Evolutionary conservation across 1,140 invertebrate genomes (phyloP).

Genomic region (Chironomus striatipennis): DNA sequence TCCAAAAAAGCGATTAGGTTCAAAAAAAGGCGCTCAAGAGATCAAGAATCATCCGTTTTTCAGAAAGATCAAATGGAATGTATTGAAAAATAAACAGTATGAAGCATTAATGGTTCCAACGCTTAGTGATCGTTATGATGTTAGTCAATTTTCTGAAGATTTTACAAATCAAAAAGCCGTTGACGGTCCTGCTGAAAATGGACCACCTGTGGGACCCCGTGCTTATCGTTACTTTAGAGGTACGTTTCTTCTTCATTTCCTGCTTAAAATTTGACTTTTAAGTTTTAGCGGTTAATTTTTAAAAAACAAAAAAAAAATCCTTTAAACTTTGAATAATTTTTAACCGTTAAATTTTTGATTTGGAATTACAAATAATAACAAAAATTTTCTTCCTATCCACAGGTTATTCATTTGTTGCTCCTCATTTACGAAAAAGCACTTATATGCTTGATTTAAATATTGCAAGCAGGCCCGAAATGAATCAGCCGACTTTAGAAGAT

Average conservation of each 20-base stretch:
- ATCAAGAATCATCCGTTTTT: constrained; percentile 84
- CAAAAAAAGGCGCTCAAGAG: constrained; percentile 64
- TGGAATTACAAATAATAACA: too few species aligned
- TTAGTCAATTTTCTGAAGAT: constrained; percentile 93
- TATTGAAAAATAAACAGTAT: constrained; percentile 61
- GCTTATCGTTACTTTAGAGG: constrained; percentile 81
- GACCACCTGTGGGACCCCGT: constrained; percentile 59
- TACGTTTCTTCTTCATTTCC: constrained; percentile 33
- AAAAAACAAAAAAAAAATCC: too few species aligned
- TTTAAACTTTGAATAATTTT: too few species aligned
- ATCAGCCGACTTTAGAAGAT: not conserved
- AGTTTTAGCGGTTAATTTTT: constrained; percentile 24
- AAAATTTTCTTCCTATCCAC: not conserved
- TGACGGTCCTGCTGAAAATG: constrained; percentile 73
- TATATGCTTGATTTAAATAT: not conserved
- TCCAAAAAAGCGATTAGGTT: constrained; percentile 65
- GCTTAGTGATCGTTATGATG: constrained; percentile 76
- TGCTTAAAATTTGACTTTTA: constrained; percentile 10
- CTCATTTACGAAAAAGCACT: constrained; percentile 49
- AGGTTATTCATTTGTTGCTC: constrained; percentile 89
- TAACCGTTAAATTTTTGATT: too few species aligned
- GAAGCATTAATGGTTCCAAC: constrained; percentile 73
- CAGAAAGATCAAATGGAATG: constrained; percentile 66
- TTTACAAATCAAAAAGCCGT: constrained; percentile 85
- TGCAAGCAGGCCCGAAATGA: not conserved